Evolutionary conservation across 92 coral and sea anemone species (phyloP).

Genomic region (Bergia puertoricense): DNA sequence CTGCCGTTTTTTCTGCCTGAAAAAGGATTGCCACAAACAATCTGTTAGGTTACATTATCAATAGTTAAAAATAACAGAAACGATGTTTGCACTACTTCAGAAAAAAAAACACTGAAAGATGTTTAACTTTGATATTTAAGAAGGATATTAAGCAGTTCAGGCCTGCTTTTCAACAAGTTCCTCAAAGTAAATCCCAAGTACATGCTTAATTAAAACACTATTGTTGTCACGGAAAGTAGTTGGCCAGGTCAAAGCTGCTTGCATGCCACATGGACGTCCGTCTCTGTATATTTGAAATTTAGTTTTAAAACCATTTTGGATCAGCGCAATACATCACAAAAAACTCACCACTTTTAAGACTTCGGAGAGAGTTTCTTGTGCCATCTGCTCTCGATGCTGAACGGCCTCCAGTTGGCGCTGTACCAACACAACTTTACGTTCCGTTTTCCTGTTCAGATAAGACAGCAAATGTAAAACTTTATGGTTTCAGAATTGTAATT

Average conservation of each 20-base stretch:
- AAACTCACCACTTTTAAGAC: conserved; percentile 88
- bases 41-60: not conserved
- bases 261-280: no score
- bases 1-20: conserved; percentile 94
- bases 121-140: no score
- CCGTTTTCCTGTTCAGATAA: conserved; percentile 65
- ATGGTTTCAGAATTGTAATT: not conserved
- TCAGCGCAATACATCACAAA: not conserved
- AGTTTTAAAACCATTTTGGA: not conserved
- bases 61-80: not conserved
- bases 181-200: no score
- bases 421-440: conserved; percentile 77
- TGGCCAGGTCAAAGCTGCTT: no score
- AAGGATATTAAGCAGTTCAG: no score
- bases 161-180: no score
- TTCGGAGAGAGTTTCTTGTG: conserved; percentile 89
- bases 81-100: no score
- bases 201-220: no score
- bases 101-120: no score
- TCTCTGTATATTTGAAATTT: no score
- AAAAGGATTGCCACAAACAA: not conserved
- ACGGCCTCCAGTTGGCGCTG: conserved; percentile 81
- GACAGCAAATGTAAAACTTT: not conserved
- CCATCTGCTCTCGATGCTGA: conserved; percentile 83
- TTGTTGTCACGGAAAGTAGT: no score